These are phyloP conservation scores for Drosophila yakuba DNA, from an alignment of 1,140 invertebrate genomes.

Conservation along the genomic window DNA sequence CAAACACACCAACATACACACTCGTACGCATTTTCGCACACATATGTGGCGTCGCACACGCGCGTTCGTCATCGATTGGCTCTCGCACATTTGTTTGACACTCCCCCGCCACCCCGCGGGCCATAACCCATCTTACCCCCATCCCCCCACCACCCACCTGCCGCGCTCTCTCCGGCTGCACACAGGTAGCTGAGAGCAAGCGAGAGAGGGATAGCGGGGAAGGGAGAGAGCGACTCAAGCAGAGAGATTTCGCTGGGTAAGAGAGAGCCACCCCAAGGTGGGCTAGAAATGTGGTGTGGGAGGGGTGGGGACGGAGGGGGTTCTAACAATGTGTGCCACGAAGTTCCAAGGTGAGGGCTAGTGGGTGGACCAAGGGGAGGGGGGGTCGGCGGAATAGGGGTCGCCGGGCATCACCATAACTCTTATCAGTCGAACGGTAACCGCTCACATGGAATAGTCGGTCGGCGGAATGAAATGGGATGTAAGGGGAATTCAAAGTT, in stretches of 20 bases:
- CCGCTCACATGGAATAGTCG: slow-evolving; percentile 57
- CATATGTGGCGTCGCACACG: slow-evolving; percentile 71
- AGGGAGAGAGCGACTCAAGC: slow-evolving; percentile 1
- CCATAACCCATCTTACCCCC: slow-evolving; percentile 4
- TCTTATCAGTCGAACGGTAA: slow-evolving; percentile 71
- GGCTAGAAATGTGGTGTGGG: slow-evolving; percentile 3
- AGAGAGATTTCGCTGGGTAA: slow-evolving; percentile 4
- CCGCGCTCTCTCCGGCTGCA: slow-evolving; percentile 45
- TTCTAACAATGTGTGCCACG: slow-evolving; percentile 54
- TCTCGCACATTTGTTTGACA: slow-evolving; percentile 68
- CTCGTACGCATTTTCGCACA: slow-evolving; percentile 36
- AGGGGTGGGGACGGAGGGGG: neutral
- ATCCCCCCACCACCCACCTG: slow-evolving; percentile 38
- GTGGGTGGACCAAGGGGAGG: neutral
- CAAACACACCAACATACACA: slow-evolving; percentile 25
- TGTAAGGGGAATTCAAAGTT: neutral
- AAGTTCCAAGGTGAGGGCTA: slow-evolving; percentile 53
- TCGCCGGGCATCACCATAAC: slow-evolving; percentile 35
- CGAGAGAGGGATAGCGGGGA: slow-evolving; percentile 3
- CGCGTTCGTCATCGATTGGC: slow-evolving; percentile 78
- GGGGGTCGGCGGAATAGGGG: slow-evolving; percentile 9
- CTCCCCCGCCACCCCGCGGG: slow-evolving; percentile 14
- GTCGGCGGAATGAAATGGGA: slow-evolving; percentile 9
- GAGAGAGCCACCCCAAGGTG: slow-evolving; percentile 33
- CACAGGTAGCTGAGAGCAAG: slow-evolving; percentile 63